Base-by-base conservation (phyloP, 2,888 invertebrate species). In the Pristionchus maxplancki region DNA sequence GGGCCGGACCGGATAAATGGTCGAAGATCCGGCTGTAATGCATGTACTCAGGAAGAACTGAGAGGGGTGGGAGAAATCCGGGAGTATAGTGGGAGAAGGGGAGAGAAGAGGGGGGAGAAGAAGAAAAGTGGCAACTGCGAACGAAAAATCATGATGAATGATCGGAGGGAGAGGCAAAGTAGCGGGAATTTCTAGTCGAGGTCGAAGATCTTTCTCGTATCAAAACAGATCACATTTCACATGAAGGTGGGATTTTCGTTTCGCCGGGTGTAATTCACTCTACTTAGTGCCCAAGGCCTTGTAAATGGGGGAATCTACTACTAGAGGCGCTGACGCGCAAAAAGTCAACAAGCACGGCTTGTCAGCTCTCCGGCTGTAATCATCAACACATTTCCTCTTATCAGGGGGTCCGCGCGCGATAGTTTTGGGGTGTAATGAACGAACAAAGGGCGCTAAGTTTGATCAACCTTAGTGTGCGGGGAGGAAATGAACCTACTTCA, bases 141-240 rank as follows among this genome's bases (percentile, higher is more conserved):
- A 71, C 62, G 71, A 71, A 78, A 48, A 78, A 78, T 48, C 34
- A 48, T 78, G 78, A 78, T 78, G 78, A 78, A 78, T 78, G 78
- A 78, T 78, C n/a, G 17, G 40, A 50, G n/a, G 28, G 48, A 81
- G 74, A 81, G 74, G 40, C 34, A 78, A 15, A 20, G 78, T 34
- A 40, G 40, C 74, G 74, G 13, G 40, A 28, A 37, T 71, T 58
- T 58, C 20, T 6, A 44, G 44, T 44, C 44, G 67, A 67, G 31
- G 40, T 28, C 44, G 48, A 78, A 78, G 78, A 78, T 78, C 78
- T 6, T 28, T 6, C 24, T 78, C 78, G 40, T 28, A 48, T 48
- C 40, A 48, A 48, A 78, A 48, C 71, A 71, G 17, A 64, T 31
- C 34, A 17, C 15, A 31, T 64, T 64, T 24, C 71, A 17, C 1